Conservation (phyloP, 2,888 invertebrate species). For the Bellardia bayeri region DNA sequence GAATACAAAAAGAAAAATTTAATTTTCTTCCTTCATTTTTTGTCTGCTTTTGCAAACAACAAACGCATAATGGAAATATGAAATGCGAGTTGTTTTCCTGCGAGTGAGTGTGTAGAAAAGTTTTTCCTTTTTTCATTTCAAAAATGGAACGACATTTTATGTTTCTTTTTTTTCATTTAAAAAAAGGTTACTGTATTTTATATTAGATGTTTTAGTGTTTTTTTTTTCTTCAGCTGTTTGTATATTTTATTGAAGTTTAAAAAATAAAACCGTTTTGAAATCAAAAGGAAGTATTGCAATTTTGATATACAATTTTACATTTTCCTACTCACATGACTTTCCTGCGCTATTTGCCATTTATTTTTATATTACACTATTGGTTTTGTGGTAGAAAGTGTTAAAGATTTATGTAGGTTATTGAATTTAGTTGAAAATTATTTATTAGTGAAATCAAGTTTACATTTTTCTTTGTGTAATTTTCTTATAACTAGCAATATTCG, state of each 20-base stretch:
- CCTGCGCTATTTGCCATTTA: background rate
- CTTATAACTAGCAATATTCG: background rate
- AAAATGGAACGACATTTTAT: constrained; percentile 51
- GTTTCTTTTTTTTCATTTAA: constrained; percentile 3
- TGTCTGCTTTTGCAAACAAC: background rate
- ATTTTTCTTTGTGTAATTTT: background rate
- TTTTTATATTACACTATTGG: background rate
- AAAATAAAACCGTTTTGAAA: background rate
- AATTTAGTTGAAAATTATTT: background rate
- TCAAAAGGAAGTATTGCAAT: background rate
- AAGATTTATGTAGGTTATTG: constrained; percentile 5
- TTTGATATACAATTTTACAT: background rate
- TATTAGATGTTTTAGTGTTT: too few relatives aligned
- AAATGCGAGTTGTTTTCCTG: constrained; percentile 22
- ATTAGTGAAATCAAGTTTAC: too few relatives aligned
- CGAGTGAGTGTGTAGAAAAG: background rate
- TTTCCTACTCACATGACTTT: background rate
- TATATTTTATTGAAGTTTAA: background rate
- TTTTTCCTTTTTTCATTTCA: constrained; percentile 24
- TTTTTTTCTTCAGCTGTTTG: background rate
- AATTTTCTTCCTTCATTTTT: background rate
- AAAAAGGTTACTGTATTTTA: constrained; percentile 28
- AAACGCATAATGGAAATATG: constrained; percentile 32
- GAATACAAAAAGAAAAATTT: background rate
- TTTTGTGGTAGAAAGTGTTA: background rate